Evolutionary conservation across 2,113 vertebrate species (phyloP), one percentile per base, ranked within the genome.

Genomic region (Anguilla japonica): DNA sequence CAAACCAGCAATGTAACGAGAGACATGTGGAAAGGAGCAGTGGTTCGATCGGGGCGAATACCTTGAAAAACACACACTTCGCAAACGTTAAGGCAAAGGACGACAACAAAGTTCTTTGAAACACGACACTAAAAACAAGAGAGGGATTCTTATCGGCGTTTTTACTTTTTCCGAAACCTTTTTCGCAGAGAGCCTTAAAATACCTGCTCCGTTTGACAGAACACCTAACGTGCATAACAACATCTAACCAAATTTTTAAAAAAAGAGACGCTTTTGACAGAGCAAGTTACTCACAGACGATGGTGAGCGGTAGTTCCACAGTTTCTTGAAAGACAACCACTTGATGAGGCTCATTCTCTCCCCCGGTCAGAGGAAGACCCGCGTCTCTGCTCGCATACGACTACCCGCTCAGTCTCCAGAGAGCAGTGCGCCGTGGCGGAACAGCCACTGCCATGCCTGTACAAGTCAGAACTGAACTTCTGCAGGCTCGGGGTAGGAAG

Each of bases 391-490:
- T 67, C n/a, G 20, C 82, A 83, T 83, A 34, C 3, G 22, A 34
- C 34, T 75, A 63, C 82, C 50, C 41, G 82, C 40, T 22, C 1
- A 63, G 20, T 39, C 82, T 63, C 4, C 56, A 63, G 4, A 53
- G 34, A 60, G 40, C 41, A 85, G 41, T 75, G 63, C 18, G 18
- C 57, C 13, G 84, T 16, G n/a, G n/a, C 67, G 71, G 53, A 41
- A 14, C 34, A n/a, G 53, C 56, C 22, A 22, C 41, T 83, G 87
- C 93, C 93, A 83, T 89, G 94, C 90, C 95, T 91, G 91, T 92
- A 92, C 93, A 89, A 53, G 95, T 91, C 92, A 91, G 88, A 71
- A 34, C 39, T 75, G 93, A 96, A 96, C 92, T 95, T 94, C 93
- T 93, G 81, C 93, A 94, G 93, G 91, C 92, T 91, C 90, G 91